Conservation (phyloP, 1,140 invertebrate species). For the Habropoda laboriosa region DNA sequence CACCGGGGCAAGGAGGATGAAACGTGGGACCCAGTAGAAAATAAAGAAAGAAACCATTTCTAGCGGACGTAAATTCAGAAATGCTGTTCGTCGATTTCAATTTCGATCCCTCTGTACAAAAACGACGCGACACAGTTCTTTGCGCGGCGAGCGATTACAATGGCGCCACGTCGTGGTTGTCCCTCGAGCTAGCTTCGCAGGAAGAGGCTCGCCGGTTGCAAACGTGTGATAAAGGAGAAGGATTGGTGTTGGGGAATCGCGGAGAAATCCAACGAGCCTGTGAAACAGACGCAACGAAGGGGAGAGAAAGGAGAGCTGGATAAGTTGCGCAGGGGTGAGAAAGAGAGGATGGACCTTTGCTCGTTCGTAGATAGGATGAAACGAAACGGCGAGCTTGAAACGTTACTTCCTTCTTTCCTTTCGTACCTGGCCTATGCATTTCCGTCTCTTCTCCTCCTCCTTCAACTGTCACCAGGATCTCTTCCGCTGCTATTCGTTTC, state of each 20-base stretch:
- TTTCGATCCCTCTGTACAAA: constrained; percentile 10
- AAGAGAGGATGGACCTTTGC: constrained; percentile 52
- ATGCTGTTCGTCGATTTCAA: constrained; percentile 21
- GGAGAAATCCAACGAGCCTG: too few species aligned
- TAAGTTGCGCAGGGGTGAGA: constrained; percentile 32
- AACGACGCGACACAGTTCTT: background rate
- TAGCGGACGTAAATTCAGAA: background rate
- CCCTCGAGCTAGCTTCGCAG: background rate
- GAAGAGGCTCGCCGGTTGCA: background rate
- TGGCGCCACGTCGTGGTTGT: too few species aligned
- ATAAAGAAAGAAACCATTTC: background rate
- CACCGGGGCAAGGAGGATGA: constrained; percentile 16
- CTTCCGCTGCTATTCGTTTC: background rate
- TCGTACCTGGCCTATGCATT: constrained; percentile 4
- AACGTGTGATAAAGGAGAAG: constrained; percentile 12
- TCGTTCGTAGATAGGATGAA: constrained; percentile 58
- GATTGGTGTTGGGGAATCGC: too few species aligned
- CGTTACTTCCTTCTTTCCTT: constrained; percentile 10
- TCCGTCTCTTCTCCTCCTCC: background rate
- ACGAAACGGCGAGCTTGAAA: constrained; percentile 54
- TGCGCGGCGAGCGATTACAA: background rate
- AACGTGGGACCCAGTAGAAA: background rate
- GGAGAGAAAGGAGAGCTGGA: background rate
- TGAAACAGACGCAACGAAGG: background rate
- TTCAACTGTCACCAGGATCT: background rate